These are phyloP conservation scores for Petaurus breviceps DNA, from an alignment of 2,113 vertebrate species.

Conservation along the genomic window DNA sequence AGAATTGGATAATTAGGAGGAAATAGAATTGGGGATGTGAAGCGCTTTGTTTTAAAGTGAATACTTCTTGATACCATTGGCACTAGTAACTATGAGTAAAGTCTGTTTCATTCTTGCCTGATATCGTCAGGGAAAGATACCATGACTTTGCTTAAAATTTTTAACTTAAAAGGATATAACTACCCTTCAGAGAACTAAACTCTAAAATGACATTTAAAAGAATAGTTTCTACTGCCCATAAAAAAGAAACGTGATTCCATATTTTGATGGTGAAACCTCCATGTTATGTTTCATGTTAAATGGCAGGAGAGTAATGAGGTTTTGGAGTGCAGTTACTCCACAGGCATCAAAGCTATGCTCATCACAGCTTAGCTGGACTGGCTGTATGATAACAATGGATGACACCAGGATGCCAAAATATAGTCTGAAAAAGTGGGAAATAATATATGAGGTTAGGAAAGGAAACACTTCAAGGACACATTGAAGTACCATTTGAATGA, in stretches of 20 bases:
- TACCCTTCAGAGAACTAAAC: not conserved
- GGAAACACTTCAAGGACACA: not conserved
- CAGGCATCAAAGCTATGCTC: not conserved
- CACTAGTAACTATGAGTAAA: not conserved
- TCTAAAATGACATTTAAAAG: not conserved
- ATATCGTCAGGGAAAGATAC: not conserved
- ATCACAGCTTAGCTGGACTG: not conserved
- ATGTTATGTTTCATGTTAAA: not conserved
- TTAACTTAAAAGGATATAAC: not conserved
- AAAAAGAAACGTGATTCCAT: not conserved
- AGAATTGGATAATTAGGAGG: not conserved
- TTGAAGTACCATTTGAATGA: not conserved
- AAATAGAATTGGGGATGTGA: not conserved
- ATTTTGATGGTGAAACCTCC: not conserved
- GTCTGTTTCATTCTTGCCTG: not conserved
- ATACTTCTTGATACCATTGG: not conserved
- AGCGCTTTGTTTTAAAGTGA: not conserved
- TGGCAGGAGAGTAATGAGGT: not conserved
- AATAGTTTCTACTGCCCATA: not conserved
- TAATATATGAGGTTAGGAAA: not conserved
- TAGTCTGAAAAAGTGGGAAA: not conserved
- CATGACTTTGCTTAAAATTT: not conserved
- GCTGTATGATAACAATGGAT: not conserved
- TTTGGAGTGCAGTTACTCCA: not conserved
- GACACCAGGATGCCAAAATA: accelerated